Conservation (phyloP, 2,797 vertebrate species). For the Spondyliosoma cantharus region DNA sequence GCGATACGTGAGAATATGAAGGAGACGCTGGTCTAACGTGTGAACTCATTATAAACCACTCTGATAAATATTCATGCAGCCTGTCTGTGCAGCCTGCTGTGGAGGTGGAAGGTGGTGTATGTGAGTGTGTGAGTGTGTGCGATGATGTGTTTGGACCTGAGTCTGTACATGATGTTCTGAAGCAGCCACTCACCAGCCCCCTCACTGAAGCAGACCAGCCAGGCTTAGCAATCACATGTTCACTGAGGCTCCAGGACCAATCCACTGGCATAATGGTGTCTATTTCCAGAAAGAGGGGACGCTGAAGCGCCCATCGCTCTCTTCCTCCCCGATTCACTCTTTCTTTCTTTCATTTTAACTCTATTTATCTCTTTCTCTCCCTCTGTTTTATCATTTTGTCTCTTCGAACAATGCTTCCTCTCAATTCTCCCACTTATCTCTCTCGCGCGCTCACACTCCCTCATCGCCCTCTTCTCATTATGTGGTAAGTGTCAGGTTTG, state of each 20-base stretch:
- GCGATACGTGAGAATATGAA: conserved; percentile 40
- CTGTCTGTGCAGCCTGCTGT: conserved; percentile 72
- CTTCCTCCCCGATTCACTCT: conserved; percentile 24
- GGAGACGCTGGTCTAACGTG: conserved; percentile 45
- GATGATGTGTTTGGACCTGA: conserved; percentile 68
- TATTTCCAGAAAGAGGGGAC: conserved; percentile 56
- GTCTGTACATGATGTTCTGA: conserved; percentile 75
- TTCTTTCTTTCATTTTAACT: conserved; percentile 42
- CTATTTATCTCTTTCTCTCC: conserved; percentile 39
- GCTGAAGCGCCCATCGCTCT: conserved; percentile 12
- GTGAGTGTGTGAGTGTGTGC: conserved; percentile 18
- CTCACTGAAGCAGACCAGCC: conserved; percentile 57
- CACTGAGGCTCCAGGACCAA: conserved; percentile 47
- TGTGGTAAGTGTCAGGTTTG: conserved; percentile 75
- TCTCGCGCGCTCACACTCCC: conserved; percentile 60
- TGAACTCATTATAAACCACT: conserved; percentile 64
- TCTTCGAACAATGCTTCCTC: conserved; percentile 65
- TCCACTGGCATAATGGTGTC: conserved; percentile 51
- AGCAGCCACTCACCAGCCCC: conserved; percentile 70
- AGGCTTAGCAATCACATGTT: conserved; percentile 58
- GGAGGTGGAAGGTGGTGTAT: conserved; percentile 73
- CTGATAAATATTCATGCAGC: conserved; percentile 74
- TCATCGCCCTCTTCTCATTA: conserved; percentile 74
- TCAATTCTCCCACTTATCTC: conserved; percentile 75
- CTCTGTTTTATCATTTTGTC: conserved; percentile 55